Percentiles rank a stretch among this genome's conserved stretches.
Conservation (phyloP, 2,888 invertebrate genomes). For the Acrobasis repandana region DNA sequence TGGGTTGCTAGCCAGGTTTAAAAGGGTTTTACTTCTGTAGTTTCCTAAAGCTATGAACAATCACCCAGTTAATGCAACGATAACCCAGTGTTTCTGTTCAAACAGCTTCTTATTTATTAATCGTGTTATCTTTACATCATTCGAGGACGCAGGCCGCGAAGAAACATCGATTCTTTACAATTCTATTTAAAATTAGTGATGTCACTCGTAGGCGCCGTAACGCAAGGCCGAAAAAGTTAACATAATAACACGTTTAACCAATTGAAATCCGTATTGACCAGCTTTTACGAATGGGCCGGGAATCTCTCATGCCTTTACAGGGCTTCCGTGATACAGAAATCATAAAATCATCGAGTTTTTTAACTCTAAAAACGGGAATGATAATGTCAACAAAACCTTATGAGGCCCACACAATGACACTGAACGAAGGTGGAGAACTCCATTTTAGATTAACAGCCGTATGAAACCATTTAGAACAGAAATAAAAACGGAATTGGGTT, state of each 20-base stretch:
- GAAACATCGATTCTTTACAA: conserved; percentile 47
- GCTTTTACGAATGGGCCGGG: conserved; percentile 27
- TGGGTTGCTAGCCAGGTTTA: neutral
- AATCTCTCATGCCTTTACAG: conserved; percentile 24
- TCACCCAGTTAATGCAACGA: neutral
- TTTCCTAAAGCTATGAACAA: neutral
- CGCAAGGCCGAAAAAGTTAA: conserved; percentile 60
- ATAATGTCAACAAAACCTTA: conserved; percentile 63
- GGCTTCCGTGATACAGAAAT: conserved; percentile 28
- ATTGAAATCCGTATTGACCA: conserved; percentile 38
- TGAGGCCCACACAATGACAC: conserved; percentile 30
- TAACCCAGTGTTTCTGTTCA: neutral
- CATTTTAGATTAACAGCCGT: conserved; percentile 33
- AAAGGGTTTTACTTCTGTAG: too few relatives aligned
- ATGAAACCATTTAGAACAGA: conserved; percentile 41
- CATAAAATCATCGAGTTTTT: conserved; percentile 20
- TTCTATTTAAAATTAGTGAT: conserved; percentile 79
- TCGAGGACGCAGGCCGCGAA: conserved; percentile 4
- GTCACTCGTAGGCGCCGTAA: conserved; percentile 69
- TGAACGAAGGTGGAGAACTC: conserved; percentile 30
- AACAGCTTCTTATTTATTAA: conserved; percentile 17
- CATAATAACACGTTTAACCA: conserved; percentile 44
- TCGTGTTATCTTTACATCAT: conserved; percentile 9
- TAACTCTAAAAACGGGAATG: neutral
- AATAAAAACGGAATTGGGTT: conserved; percentile 63